Evolutionary conservation across 2,797 vertebrate genomes (phyloP), one percentile per base, ranked within the genome.

Genomic region (Smutsia temminckii): DNA sequence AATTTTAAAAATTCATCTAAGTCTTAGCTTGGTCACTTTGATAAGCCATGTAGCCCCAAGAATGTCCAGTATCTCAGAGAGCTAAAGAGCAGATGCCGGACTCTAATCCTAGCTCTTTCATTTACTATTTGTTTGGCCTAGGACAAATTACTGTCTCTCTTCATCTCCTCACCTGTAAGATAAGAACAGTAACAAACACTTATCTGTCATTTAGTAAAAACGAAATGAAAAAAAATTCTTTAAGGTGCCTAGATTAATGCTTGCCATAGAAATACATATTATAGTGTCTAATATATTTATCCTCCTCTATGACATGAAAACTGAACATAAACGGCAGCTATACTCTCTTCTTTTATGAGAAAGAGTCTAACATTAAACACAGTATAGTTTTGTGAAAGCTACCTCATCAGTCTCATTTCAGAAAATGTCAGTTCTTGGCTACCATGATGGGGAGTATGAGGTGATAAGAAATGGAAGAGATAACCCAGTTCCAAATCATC

Each of bases 341-440:
- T 29, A 89, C 81, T 68, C 89, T 89, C 89, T n/a, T 57, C 61
- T 75, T 92, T 64, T 77, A 37, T 57, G 66, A 90, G 49, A 66
- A 86, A 93, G 77, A 94, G 16, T 53, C 71, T 91, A 81, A 92
- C 63, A 72, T 42, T 66, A 94, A 90, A 78, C 11, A 85, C 53
- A 57, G 59, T 49, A 55, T 0, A 61, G 8, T 68, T 84, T 75
- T 92, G 27, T 91, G 64, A 96, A 95, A 92, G 27, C n/a, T 55
- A 84, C 20, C 17, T 66, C 16, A 37, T 6, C 7, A 69, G 74
- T 84, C 34, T 91, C 46, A 86, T 57, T 96, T 81, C 68, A 77
- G 14, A 88, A 95, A 85, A 78, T 29, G 17, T 63, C 29, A 63
- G 57, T 75, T 95, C 69, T 72, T 83, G 57, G 51, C 21, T 90